These are phyloP conservation scores for Rhopalosiphum maidis DNA, from an alignment of 1,140 invertebrate species.

Conservation along the genomic window DNA sequence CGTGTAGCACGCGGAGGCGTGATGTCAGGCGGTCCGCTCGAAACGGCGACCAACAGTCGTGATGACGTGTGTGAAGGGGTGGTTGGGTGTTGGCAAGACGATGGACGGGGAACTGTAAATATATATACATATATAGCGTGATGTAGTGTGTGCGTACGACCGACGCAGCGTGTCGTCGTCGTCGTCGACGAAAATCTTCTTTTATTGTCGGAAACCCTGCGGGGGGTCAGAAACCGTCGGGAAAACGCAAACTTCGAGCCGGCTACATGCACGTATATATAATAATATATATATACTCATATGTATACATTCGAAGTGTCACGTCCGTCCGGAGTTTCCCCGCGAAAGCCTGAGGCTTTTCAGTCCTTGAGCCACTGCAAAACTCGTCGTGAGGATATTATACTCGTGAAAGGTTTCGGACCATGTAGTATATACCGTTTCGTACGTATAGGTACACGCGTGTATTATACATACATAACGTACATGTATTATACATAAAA, in stretches of 20 bases:
- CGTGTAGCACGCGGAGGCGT: background rate
- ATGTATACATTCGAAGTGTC: background rate
- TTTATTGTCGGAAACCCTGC: background rate
- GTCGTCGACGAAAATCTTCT: constrained; percentile 25
- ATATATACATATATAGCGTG: background rate
- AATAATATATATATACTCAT: background rate
- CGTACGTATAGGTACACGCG: background rate
- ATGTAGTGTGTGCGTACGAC: background rate
- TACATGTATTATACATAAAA: background rate
- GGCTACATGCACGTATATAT: background rate
- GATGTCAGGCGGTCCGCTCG: background rate
- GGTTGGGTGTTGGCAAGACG: background rate
- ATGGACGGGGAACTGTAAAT: background rate
- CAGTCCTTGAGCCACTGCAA: background rate
- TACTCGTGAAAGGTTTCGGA: background rate
- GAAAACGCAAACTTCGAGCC: background rate
- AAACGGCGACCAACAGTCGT: background rate
- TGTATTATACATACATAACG: background rate
- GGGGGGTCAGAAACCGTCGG: background rate
- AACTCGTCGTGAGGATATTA: background rate
- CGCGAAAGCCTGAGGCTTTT: background rate
- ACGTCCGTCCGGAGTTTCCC: constrained; percentile 15
- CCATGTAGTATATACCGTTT: background rate
- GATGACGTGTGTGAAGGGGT: background rate
- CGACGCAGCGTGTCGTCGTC: constrained; percentile 23